Conservation (phyloP, 2,113 vertebrate species). For the Pterophyllum scalare region DNA sequence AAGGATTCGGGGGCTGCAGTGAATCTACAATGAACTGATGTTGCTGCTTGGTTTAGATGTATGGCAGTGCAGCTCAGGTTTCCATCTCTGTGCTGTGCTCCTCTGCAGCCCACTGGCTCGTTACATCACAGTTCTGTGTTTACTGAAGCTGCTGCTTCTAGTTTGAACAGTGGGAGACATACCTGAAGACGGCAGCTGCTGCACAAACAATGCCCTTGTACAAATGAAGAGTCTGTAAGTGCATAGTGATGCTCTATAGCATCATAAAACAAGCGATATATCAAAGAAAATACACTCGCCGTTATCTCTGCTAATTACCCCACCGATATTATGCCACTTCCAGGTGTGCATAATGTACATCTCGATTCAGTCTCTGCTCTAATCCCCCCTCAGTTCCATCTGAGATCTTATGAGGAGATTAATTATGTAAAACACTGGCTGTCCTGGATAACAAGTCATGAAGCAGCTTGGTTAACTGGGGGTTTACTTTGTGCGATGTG, state of each 20-base stretch:
- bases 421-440: not conserved
- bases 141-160: conserved; percentile 13
- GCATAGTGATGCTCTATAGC: not conserved
- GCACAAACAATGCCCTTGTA: not conserved
- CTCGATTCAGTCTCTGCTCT: not conserved
- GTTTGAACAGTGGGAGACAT: conserved; percentile 8
- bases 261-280: not conserved
- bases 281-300: not conserved
- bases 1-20: conserved; percentile 1
- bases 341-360: conserved; percentile 8
- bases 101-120: conserved; percentile 12
- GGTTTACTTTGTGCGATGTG: not conserved
- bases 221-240: not conserved
- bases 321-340: not conserved
- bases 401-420: conserved; percentile 5
- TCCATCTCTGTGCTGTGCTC: not conserved
- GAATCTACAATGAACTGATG: not conserved
- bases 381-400: not conserved
- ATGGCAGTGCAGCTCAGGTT: not conserved
- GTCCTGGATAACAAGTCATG: not conserved
- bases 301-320: not conserved
- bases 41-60: conserved; percentile 4
- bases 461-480: not conserved
- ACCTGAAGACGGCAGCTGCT: conserved; percentile 8
- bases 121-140: conserved; percentile 30